phyloP scores from a whole-genome alignment of 2,797 vertebrate genomes.

The Anabas testudineus region DNA sequence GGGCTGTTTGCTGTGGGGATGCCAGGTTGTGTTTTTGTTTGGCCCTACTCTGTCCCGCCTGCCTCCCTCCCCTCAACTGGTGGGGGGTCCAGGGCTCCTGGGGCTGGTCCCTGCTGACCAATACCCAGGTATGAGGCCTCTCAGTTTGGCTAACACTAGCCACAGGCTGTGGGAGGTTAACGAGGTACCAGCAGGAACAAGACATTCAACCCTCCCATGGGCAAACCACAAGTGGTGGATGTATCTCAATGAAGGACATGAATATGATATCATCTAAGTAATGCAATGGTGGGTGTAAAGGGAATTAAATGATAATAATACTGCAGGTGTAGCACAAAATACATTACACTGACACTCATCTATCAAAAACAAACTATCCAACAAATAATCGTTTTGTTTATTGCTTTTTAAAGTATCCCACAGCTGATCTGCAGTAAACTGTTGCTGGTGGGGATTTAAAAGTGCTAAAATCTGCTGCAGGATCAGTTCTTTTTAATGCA shows the following conservation, averaged over 20 bases:
- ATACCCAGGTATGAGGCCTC: slow-evolving; percentile 78
- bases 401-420: too few species aligned
- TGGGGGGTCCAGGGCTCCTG: slow-evolving; percentile 67
- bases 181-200: slow-evolving; percentile 82
- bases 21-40: slow-evolving; percentile 83
- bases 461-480: background rate
- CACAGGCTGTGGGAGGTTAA: slow-evolving; percentile 79
- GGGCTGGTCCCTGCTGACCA: slow-evolving; percentile 78
- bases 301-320: background rate
- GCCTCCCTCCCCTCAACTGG: slow-evolving; percentile 66
- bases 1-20: slow-evolving; percentile 81
- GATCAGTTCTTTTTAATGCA: background rate
- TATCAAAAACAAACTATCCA: background rate
- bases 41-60: slow-evolving; percentile 77
- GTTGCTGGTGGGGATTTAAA: background rate
- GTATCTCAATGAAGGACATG: slow-evolving; percentile 58
- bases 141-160: slow-evolving; percentile 77
- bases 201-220: slow-evolving; percentile 69
- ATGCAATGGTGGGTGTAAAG: background rate
- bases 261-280: slow-evolving; percentile 43
- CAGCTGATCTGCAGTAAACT: too few species aligned
- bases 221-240: slow-evolving; percentile 65
- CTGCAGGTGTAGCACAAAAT: slow-evolving; percentile 8
- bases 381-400: background rate
- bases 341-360: background rate